phyloP scores from a whole-genome alignment of 2,113 vertebrate genomes.

The Empidonax traillii region DNA sequence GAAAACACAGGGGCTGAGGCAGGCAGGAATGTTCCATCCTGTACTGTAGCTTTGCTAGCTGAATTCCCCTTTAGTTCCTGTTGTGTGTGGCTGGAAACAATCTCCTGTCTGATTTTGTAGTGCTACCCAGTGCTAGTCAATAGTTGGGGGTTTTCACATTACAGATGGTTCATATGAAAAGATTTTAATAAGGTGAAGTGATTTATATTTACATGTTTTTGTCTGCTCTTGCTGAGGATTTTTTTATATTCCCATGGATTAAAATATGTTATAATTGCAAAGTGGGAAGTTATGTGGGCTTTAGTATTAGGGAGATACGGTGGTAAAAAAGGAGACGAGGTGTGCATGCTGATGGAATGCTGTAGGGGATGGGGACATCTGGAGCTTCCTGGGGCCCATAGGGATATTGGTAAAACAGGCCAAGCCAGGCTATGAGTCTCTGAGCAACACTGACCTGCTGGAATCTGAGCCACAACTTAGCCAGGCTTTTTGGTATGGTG shows the following conservation, averaged over 20 bases:
- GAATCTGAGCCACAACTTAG: not conserved
- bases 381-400: accelerated
- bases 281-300: not conserved
- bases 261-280: not conserved
- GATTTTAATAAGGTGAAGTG: not conserved
- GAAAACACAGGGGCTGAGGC: not conserved
- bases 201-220: not conserved
- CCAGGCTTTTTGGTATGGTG: accelerated
- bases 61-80: accelerated
- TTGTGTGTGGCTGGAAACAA: accelerated
- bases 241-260: not conserved
- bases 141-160: not conserved
- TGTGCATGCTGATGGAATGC: not conserved
- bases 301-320: not conserved
- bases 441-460: not conserved
- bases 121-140: not conserved
- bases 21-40: not conserved
- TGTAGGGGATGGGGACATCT: not conserved
- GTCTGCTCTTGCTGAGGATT: not conserved
- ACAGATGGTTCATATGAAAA: not conserved
- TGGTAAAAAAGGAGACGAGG: not conserved
- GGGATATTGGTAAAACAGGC: not conserved
- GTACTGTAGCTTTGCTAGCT: not conserved
- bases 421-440: not conserved
- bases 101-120: not conserved